Base-by-base conservation (phyloP, 2,113 vertebrate genomes). In the Cynoglossus semilaevis region DNA sequence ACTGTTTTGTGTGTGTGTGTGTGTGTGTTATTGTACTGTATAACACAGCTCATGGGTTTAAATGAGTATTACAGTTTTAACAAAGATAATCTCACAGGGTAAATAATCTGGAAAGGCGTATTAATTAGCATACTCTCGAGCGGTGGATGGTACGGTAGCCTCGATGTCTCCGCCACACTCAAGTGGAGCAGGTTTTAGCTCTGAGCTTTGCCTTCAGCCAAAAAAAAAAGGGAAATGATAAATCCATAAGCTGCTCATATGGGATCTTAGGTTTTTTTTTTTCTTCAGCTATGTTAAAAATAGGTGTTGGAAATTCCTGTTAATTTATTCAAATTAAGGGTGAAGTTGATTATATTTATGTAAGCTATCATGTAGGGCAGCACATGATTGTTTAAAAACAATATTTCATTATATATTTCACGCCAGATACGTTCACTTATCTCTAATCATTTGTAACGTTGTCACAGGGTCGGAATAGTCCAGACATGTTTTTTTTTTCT, bases 111-210 rank as follows among this genome's bases (percentile, higher is more conserved):
- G 22, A 29, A 29, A 29, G 6, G 2, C 22, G 22, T n/a, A n/a
- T n/a, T n/a, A n/a, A n/a, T n/a, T n/a, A 84, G 77, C 77, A 83
- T 85, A 82, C 78, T 85, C 72, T 87, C 81, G 54, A 81, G 70
- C 37, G 43, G 76, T 85, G 77, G 86, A 88, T 85, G 83, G 86
- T 85, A 58, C 83, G 63, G 65, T 72, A 83, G 85, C 72, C 86
- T 80, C 70, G 68, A 76, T 81, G 80, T 82, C 85, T 84, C 86
- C 67, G 15, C 67, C 79, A 74, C 67, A 62, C 79, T 84, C 79
- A 74, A 79, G 57, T 72, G 65, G 70, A 76, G 50, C 62, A 44
- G 58, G 61, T 51, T 42, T 58, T 58, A 63, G 72, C 44, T 47
- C 47, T 68, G 8, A 60, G 61, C 65, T 8, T 36, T 46, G 60